Evolutionary conservation across 2,888 invertebrate species (phyloP).

Genomic region (Sycophila texana): DNA sequence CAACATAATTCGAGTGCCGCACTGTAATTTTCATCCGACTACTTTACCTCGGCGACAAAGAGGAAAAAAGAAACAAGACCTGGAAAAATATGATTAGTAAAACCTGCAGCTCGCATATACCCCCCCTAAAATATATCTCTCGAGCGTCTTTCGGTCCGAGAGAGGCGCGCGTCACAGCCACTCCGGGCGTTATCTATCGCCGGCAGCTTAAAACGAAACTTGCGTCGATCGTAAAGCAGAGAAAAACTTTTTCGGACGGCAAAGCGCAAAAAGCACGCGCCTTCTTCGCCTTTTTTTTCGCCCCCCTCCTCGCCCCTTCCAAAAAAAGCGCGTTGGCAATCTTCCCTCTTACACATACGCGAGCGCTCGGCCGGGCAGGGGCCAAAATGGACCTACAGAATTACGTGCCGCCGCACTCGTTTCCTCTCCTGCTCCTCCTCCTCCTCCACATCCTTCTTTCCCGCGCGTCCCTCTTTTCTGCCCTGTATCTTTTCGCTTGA

Average conservation of each 20-base stretch:
- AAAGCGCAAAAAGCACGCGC: not conserved
- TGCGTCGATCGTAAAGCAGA: not conserved
- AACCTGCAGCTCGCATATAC: no score
- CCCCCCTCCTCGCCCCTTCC: no score
- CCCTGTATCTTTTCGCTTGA: not conserved
- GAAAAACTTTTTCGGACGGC: not conserved
- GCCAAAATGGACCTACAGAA: slow-evolving; percentile 9
- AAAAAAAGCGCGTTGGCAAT: slow-evolving; percentile 7
- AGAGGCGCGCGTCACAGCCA: not conserved
- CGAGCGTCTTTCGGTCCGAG: no score
- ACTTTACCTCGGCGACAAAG: no score
- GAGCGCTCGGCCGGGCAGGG: not conserved
- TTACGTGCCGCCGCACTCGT: not conserved
- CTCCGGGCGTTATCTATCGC: not conserved
- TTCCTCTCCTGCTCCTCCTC: no score
- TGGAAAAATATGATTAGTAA: no score
- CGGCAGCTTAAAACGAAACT: slow-evolving; percentile 2
- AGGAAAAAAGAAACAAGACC: no score
- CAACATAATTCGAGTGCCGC: no score
- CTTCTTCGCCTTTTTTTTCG: not conserved
- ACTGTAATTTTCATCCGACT: no score
- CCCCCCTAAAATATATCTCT: no score
- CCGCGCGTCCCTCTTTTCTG: not conserved
- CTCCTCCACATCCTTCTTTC: no score
- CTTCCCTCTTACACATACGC: slow-evolving; percentile 7